Percentiles rank a stretch among this genome's conserved stretches.
Conservation (phyloP, 2,797 vertebrate genomes). For the Pitangus sulphuratus region DNA sequence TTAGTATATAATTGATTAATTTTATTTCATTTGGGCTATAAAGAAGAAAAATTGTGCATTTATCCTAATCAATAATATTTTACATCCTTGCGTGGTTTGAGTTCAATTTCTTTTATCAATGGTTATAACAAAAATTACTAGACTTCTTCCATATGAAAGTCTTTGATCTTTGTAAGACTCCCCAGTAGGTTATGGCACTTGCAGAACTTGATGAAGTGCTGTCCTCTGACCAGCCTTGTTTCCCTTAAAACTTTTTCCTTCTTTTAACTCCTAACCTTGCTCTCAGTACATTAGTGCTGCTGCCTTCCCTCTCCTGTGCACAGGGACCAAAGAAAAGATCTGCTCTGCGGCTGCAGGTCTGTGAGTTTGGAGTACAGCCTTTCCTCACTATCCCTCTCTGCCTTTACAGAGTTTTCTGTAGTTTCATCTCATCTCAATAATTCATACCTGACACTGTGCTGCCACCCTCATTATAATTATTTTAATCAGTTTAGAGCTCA, state of each 20-base stretch:
- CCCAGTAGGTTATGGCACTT: background rate
- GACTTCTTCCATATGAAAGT: background rate
- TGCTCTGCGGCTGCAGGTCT: background rate
- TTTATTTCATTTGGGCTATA: background rate
- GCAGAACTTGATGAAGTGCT: background rate
- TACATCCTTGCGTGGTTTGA: background rate
- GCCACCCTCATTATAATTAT: background rate
- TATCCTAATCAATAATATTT: background rate
- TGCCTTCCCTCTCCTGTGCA: background rate
- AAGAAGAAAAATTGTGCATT: background rate
- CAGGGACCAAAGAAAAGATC: background rate
- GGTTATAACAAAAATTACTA: background rate
- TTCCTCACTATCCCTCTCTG: background rate
- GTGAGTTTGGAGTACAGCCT: background rate
- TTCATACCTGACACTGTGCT: background rate
- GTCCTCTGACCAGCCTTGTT: background rate
- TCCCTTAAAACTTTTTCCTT: background rate
- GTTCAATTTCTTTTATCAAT: background rate
- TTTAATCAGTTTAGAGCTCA: background rate
- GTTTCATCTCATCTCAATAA: background rate
- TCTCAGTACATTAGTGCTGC: background rate
- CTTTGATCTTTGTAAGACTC: background rate
- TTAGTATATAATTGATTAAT: background rate
- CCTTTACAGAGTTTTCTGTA: background rate
- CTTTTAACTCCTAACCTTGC: background rate